A percentile compares a stretch with the other conserved stretches of the same genome.
Conservation (phyloP, 2,888 invertebrate genomes). For the Azorinus chamasolen region DNA sequence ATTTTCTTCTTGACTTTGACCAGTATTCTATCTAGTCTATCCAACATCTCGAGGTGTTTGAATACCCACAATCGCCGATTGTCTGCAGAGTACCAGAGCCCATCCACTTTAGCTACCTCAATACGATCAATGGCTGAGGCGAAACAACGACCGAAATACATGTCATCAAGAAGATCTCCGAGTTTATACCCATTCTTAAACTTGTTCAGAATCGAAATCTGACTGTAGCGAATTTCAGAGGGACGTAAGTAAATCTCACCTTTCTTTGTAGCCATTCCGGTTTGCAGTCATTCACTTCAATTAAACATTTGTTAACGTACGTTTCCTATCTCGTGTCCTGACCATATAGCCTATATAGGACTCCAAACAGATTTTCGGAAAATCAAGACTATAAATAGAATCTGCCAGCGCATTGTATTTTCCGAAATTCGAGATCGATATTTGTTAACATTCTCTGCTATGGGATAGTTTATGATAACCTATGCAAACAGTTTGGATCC, state of each 20-base stretch:
- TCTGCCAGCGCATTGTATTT: too few relatives aligned
- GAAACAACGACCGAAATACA: conserved; percentile 42
- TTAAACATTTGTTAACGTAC: too few relatives aligned
- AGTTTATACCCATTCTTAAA: conserved; percentile 41
- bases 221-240: conserved; percentile 51
- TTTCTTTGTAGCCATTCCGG: too few relatives aligned
- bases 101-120: conserved; percentile 21
- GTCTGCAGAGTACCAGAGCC: conserved; percentile 41
- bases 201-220: conserved; percentile 38
- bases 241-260: conserved; percentile 29
- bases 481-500: too few relatives aligned
- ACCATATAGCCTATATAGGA: too few relatives aligned
- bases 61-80: conserved; percentile 60
- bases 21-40: conserved; percentile 9
- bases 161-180: conserved; percentile 43
- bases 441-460: too few relatives aligned
- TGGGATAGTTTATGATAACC: too few relatives aligned
- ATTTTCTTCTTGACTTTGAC: conserved; percentile 42
- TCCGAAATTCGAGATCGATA: too few relatives aligned
- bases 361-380: too few relatives aligned
- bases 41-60: conserved; percentile 48
- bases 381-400: too few relatives aligned
- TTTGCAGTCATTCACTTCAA: too few relatives aligned
- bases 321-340: too few relatives aligned
- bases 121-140: conserved; percentile 34